Percentiles rank a stretch among this genome's conserved stretches.
These are phyloP conservation scores for Paramuricea clavata DNA, from an alignment of 92 coral and sea anemone genomes.

Conservation along the genomic window DNA sequence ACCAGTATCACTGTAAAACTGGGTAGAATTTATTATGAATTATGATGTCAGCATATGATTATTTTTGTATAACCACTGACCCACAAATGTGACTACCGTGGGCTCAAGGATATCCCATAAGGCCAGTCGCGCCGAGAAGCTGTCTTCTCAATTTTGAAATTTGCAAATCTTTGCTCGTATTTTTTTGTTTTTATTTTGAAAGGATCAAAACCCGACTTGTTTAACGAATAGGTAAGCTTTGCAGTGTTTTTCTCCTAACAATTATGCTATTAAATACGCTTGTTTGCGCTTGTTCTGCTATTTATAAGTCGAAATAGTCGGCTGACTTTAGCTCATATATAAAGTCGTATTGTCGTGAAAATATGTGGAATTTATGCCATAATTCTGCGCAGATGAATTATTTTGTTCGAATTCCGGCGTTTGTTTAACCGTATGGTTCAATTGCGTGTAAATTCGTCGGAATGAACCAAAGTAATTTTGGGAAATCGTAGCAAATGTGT, in stretches of 20 bases:
- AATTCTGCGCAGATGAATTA: background rate
- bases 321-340: background rate
- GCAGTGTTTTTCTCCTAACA: background rate
- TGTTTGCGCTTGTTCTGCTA: background rate
- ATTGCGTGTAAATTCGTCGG: background rate
- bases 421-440: background rate
- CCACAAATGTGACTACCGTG: background rate
- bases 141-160: background rate
- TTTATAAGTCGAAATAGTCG: background rate
- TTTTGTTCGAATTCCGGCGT: background rate
- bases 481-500: background rate
- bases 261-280: background rate
- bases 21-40: too few relatives aligned
- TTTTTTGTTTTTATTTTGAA: slow-evolving; percentile 5
- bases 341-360: background rate
- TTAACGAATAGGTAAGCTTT: slow-evolving; percentile 24
- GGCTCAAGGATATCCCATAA: slow-evolving; percentile 10
- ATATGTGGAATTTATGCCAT: background rate
- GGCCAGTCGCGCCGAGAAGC: slow-evolving; percentile 24
- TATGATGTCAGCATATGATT: background rate
- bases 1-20: too few relatives aligned
- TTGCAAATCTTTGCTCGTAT: slow-evolving; percentile 17
- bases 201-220: background rate
- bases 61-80: slow-evolving; percentile 28
- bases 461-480: background rate